phyloP scores from a whole-genome alignment of 2,113 vertebrate species.

The Hippocampus comes region DNA sequence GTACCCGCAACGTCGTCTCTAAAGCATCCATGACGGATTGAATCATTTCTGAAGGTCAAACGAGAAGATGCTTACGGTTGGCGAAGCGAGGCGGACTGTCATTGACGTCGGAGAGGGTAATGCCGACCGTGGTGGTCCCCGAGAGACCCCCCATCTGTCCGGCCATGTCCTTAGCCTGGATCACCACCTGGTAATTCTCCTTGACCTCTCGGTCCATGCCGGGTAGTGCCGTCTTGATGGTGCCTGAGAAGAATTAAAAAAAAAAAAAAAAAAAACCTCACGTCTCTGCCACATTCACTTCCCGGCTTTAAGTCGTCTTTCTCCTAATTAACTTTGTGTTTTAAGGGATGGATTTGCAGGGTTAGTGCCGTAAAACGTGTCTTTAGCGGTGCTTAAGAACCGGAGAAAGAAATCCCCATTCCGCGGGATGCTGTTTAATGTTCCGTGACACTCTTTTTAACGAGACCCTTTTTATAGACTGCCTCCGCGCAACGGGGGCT shows the following conservation, averaged over 20 bases:
- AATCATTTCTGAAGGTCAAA: background rate
- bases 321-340: constrained; percentile 3
- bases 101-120: constrained; percentile 90
- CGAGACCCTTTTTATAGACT: background rate
- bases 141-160: constrained; percentile 97
- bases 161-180: constrained; percentile 98
- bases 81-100: constrained; percentile 96
- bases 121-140: constrained; percentile 92
- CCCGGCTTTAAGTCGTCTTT: background rate
- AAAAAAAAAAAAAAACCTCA: background rate
- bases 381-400: background rate
- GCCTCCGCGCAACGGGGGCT: background rate
- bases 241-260: constrained; percentile 68
- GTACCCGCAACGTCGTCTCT: no score
- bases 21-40: background rate
- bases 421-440: background rate
- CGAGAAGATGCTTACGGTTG: constrained; percentile 79
- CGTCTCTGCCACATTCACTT: background rate
- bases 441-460: background rate
- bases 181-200: constrained; percentile 96
- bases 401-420: constrained; percentile 1
- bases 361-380: background rate
- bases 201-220: constrained; percentile 97
- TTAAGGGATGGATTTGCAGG: background rate
- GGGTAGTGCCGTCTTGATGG: constrained; percentile 91